Base-by-base conservation (phyloP, 2,888 invertebrate species). In the Lysandra coridon region DNA sequence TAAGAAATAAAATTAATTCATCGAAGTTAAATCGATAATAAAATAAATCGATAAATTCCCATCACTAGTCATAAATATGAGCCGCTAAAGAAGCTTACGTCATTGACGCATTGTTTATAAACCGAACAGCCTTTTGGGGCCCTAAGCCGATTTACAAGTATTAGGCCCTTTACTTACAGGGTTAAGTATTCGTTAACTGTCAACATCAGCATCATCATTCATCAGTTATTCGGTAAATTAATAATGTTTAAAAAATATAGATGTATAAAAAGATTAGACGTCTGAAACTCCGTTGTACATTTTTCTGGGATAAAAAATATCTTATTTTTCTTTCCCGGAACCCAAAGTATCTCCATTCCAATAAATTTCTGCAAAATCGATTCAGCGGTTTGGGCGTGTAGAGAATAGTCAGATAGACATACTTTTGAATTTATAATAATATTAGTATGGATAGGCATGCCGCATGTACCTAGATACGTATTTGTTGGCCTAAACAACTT, bases 81-180 rank as follows among this genome's bases (percentile, higher is more conserved):
- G 89, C 91, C 91, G 91, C 92, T 94, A 94, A 93, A 94, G 94
- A 92, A 94, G 94, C 94, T 93, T 91, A 92, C 94, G 94, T 94
- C 94, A 94, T 86, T 91, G 92, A 92, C 90, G 92, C 90, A 93
- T 94, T 94, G 94, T 94, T 94, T 94, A 94, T 94, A 93, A 93
- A 93, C 92, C 91, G 91, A 88, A 89, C 78, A 88, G 87, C 86
- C 86, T 87, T 44, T 75, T 79, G 87, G 86, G 84, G 85, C 84
- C 84, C 85, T 85, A 84, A 82, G 80, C 80, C 75, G 77, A 78
- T 81, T 77, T 78, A 44, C 53, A 69, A 10, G 62, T 62, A 62
- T 69, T 69, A 69, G 33, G 69, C 33, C 69, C 69, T 69, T 69
- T 14, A 69, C 30, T 69, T 33, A 69, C 33, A 37, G 33, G 17